Conservation (phyloP, 2,888 invertebrate genomes). For the Iselma pallidipennis region DNA sequence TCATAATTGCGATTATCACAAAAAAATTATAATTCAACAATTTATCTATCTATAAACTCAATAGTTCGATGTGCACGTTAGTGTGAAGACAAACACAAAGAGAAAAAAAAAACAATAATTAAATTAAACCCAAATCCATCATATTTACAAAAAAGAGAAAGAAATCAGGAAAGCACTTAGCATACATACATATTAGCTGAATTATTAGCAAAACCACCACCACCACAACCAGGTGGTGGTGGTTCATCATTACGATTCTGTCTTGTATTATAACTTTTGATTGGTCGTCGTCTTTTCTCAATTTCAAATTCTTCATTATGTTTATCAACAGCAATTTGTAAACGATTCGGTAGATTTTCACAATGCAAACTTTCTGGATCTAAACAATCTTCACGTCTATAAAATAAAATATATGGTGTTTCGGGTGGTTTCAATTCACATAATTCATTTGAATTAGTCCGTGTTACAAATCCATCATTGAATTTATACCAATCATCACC, state of each 20-base stretch:
- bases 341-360: slow-evolving; percentile 39
- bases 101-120: slow-evolving; percentile 14
- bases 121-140: slow-evolving; percentile 21
- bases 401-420: slow-evolving; percentile 84
- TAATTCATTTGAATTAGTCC: slow-evolving; percentile 64
- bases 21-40: background rate
- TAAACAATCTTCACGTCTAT: slow-evolving; percentile 57
- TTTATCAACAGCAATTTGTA: slow-evolving; percentile 45
- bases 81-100: slow-evolving; percentile 10
- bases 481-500: slow-evolving; percentile 75
- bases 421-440: slow-evolving; percentile 69
- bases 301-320: slow-evolving; percentile 47
- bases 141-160: slow-evolving; percentile 17
- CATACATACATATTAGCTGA: slow-evolving; percentile 53
- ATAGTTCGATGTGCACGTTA: slow-evolving; percentile 17
- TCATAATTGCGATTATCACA: background rate
- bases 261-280: slow-evolving; percentile 38
- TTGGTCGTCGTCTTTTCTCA: slow-evolving; percentile 41
- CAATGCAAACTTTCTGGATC: slow-evolving; percentile 46
- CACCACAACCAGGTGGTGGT: slow-evolving; percentile 60
- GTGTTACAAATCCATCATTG: slow-evolving; percentile 76
- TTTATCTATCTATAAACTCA: background rate
- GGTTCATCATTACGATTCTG: slow-evolving; percentile 58
- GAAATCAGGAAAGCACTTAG: slow-evolving; percentile 34
- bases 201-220: slow-evolving; percentile 49